Base-by-base conservation (phyloP, 1,140 invertebrate species). In the Orius insidiosus region DNA sequence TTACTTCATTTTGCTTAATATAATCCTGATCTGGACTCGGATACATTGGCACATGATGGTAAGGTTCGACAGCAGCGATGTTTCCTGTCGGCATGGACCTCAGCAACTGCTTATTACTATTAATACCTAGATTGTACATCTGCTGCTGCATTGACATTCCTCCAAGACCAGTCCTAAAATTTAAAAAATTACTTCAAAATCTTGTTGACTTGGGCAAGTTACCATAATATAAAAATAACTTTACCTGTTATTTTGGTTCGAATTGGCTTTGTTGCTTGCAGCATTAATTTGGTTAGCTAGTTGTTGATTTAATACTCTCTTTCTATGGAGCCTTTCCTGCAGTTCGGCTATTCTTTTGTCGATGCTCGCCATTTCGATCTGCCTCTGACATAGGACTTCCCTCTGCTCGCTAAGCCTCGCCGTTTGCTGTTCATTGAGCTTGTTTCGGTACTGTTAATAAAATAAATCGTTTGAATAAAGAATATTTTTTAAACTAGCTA, bases 371-470 rank as follows among this genome's bases (percentile, higher is more conserved):
- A 94, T 80, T 63, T 96, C 89, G 48, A 87, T 84, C 58, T 92
- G 85, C 16, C 84, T 64, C 53, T 86, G 80, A 11, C 78, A 76
- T 52, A 96, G 62, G 11, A 84, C 79, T 52, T 92, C 81, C 38
- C 85, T 71, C 63, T 94, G 88, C 52, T 85, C 77, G 42, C 79
- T 77, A 45, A 95, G 68, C 48, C 86, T 71, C 32, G 78, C 79
- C 60, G 85, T 89, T 63, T 96, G 89, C 59, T 95, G 86, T 59
- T 94, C 84, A 62, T 90, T 92, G 60, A 96, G 66, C 61, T 94
- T 93, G 65, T 94, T 94, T 15, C 89, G 85, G 61, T 92, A 92
- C 88, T 95, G 66, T 46, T 44, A 3, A 45, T 5, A 40, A n/a
- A n/a, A n/a, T n/a, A n/a, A n/a, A n/a, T n/a, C n/a, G n/a, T n/a